Evolutionary conservation across 2,888 invertebrate species (phyloP).

Genomic region (Polyploca ridens): DNA sequence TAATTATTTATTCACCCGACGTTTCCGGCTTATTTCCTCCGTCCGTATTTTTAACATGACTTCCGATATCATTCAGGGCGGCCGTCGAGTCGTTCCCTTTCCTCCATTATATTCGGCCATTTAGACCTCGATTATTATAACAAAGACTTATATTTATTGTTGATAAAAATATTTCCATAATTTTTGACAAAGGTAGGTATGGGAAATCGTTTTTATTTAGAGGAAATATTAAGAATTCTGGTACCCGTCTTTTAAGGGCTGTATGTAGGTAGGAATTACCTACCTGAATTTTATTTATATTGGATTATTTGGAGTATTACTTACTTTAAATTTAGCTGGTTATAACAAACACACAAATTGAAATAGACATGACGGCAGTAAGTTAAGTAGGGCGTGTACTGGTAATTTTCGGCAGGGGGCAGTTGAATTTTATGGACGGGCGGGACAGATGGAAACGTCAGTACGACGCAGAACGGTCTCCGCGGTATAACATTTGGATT

Average conservation of each 20-base stretch:
- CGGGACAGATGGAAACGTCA: constrained; percentile 62
- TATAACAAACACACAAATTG: not conserved
- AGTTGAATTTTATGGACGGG: constrained; percentile 66
- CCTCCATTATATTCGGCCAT: constrained; percentile 32
- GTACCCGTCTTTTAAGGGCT: no score
- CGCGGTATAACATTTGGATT: constrained; percentile 78
- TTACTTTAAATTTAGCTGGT: no score
- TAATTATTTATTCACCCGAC: constrained; percentile 27
- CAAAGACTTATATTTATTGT: constrained; percentile 28
- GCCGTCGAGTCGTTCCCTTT: constrained; percentile 22
- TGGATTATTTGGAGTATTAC: no score
- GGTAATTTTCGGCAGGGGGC: constrained; percentile 45
- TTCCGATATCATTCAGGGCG: constrained; percentile 25
- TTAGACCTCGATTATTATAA: constrained; percentile 36
- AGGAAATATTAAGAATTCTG: constrained; percentile 11
- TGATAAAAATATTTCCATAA: constrained; percentile 22
- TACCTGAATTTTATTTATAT: not conserved
- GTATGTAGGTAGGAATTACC: no score
- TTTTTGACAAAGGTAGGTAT: constrained; percentile 26
- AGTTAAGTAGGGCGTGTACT: constrained; percentile 14
- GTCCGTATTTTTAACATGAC: constrained; percentile 25
- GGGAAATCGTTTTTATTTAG: constrained; percentile 18
- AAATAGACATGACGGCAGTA: constrained; percentile 18
- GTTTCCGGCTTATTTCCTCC: constrained; percentile 28
- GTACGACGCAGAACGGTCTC: constrained; percentile 50